Conservation (phyloP, 2,113 vertebrate species). For the Macrotus californicus region DNA sequence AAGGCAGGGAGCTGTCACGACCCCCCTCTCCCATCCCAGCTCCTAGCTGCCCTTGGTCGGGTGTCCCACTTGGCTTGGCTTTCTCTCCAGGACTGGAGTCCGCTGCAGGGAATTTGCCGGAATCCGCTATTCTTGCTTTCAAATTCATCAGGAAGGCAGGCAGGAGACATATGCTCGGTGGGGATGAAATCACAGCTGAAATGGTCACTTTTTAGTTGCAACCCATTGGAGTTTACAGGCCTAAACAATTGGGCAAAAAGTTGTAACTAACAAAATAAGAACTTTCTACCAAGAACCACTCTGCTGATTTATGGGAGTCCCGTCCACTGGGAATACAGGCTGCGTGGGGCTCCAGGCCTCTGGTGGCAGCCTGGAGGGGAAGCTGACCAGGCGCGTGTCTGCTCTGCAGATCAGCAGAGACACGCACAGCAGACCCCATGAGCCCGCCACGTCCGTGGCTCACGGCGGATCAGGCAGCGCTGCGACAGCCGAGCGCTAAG, state of each 20-base stretch:
- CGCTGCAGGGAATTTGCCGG: constrained; percentile 19
- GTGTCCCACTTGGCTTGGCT: background rate
- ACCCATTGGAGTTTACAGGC: constrained; percentile 34
- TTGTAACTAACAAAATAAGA: constrained; percentile 20
- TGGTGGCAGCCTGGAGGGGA: constrained; percentile 29
- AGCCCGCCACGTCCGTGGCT: background rate
- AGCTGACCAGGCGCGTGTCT: constrained; percentile 44
- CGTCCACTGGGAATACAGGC: constrained; percentile 59
- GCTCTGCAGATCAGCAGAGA: constrained; percentile 69
- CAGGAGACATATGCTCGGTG: constrained; percentile 44
- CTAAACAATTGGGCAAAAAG: constrained; percentile 57
- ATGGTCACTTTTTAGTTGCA: constrained; percentile 39
- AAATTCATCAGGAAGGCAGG: constrained; percentile 41
- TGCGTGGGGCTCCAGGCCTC: background rate
- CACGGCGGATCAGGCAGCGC: background rate
- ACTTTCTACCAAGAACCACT: constrained; percentile 62
- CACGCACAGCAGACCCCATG: constrained; percentile 47
- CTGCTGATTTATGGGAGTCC: constrained; percentile 64
- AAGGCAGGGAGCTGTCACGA: fast-evolving
- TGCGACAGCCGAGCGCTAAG: background rate
- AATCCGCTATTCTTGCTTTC: constrained; percentile 44
- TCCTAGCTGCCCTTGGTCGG: background rate
- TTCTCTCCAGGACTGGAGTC: background rate
- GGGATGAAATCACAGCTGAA: constrained; percentile 12
- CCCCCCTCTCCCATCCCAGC: background rate